Base-by-base conservation (phyloP, 2,888 invertebrate genomes). In the Epistrophe grossulariae region DNA sequence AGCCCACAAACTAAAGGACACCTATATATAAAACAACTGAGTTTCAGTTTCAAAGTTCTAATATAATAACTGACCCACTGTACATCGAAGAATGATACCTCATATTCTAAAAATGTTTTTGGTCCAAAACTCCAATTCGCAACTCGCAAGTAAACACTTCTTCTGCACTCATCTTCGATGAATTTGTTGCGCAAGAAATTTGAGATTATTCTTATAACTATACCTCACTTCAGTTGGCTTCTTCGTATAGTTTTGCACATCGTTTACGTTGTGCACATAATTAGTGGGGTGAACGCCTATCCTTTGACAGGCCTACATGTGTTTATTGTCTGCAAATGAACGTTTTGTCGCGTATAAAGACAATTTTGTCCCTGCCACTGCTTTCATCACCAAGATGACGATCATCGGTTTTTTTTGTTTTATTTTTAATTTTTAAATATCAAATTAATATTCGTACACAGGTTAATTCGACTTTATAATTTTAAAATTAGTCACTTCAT, bases 261-360 rank as follows among this genome's bases (percentile, higher is more conserved):
- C 87, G 79, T 82, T 87, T 68, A 48, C 31, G 31, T 35, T 87
- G 74, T 55, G 74, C 79, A 70, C 82, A 87, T 82, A 87, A 87
- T 87, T 87, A 87, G 87, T 82, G 79, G 74, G 82, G 82, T 82
- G 87, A 87, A 87, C 87, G 87, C 87, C 83, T 87, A 79, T 87
- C 82, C 82, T 52, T 17, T 88, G 83, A 88, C 83, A 88, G 73
- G 5, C 15, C 71, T 79, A 88, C 87, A 88, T 84, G 79, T 88
- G 87, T 88, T 88, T 88, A 88, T 88, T 88, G 87, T 88, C 87
- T 79, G 82, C 79, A 79, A 79, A 87, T 87, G 87, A 87, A 76
- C 82, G 76, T 83, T 74, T 74, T 82, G 78, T 82, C 74, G 85
- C 74, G 73, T 45, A 68, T 24, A 24, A n/a, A 35, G 50, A 73